Evolutionary conservation across 2,113 vertebrate species (phyloP), one percentile per base, ranked within the genome.

Genomic region (Heterotilapia buettikoferi): DNA sequence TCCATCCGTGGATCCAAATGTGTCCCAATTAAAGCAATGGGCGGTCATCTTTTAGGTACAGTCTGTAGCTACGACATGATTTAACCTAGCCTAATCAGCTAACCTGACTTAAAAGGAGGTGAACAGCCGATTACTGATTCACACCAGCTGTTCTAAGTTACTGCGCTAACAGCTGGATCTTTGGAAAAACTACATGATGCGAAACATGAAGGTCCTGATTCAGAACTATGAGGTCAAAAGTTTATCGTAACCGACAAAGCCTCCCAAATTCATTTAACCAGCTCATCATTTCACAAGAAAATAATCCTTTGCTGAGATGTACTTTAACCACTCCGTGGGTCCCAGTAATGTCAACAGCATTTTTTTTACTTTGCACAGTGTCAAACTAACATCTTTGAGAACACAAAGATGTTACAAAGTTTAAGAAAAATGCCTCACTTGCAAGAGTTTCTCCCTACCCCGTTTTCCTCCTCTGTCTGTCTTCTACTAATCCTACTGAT

Each of bases 401-500:
- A 8, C 33, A 38, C 61, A 38, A 38, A 66, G n/a, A 11, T 66
- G 61, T 38, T 38, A 38, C 61, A 38, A 38, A 38, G 24, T 76
- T 76, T 29, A 76, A 19, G 68, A 26, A 45, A 73, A 29, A 47
- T 7, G 71, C 71, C 16, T 45, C 21, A 26, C 13, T 73, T 16
- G 21, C 38, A 6, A 45, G 14, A 73, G 24, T 78, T 78, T 78
- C 73, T 78, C 61, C 10, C 19, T 38, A 66, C 9, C 45, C 43
- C 2, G 1, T 33, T 43, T 31, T 12, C n/a, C 1, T 47, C 38
- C n/a, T 57, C 33, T 11, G 12, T 52, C 78, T 18, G 12, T 80
- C 31, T 38, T 57, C 43, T 26, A 9, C 78, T 92, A 84, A 94
- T 92, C 87, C 59, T 36, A 26, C 21, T 82, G 50, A 90, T 83